phyloP scores from a whole-genome alignment of 2,113 vertebrate genomes.

The Tympanuchus pallidicinctus region DNA sequence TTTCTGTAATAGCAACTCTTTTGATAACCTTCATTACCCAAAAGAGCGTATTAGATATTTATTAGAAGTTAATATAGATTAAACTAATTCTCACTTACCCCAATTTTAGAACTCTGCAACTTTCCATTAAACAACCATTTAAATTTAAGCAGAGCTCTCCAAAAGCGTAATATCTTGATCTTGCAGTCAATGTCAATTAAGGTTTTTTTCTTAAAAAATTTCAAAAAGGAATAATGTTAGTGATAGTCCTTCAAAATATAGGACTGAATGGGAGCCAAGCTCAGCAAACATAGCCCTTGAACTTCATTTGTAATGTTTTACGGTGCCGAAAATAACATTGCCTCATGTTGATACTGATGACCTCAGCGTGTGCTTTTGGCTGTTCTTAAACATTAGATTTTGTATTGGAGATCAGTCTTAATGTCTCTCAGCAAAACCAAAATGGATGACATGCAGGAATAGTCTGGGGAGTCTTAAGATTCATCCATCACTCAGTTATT shows the following conservation, averaged over 20 bases:
- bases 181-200: background rate
- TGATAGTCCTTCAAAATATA: background rate
- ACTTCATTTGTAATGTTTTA: background rate
- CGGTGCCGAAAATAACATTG: background rate
- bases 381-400: background rate
- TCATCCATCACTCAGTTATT: too few species aligned
- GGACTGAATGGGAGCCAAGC: background rate
- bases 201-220: background rate
- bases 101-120: background rate
- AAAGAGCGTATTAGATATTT: background rate
- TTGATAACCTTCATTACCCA: background rate
- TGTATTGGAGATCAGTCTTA: background rate
- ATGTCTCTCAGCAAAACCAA: background rate
- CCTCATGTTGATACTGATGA: background rate
- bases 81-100: background rate
- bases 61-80: background rate
- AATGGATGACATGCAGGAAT: too few species aligned
- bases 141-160: background rate
- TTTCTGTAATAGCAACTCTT: background rate
- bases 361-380: fast-evolving
- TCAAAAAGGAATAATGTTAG: background rate
- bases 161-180: background rate
- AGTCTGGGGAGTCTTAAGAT: too few species aligned
- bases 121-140: background rate
- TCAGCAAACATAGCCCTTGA: background rate